Percentiles rank a stretch among this genome's conserved stretches.
Evolutionary conservation across 2,797 vertebrate genomes (phyloP).

Genomic region (Astyanax mexicanus): DNA sequence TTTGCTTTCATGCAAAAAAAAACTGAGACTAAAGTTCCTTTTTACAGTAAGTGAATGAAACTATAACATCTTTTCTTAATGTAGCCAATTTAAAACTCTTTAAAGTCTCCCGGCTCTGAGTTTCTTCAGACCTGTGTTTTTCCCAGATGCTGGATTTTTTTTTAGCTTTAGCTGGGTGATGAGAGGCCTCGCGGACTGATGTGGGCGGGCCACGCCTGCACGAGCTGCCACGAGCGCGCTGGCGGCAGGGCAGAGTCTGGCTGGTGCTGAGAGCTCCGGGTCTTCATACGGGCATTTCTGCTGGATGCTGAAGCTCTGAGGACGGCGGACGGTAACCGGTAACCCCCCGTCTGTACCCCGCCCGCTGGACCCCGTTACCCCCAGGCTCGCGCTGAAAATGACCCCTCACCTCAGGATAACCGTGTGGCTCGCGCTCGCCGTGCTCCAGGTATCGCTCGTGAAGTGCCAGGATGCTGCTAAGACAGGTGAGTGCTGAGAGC

Average conservation of each 20-base stretch:
- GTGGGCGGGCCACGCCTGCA: slow-evolving; percentile 23
- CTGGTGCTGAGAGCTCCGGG: slow-evolving; percentile 21
- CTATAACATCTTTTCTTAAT: too few relatives aligned
- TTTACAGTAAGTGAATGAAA: too few relatives aligned
- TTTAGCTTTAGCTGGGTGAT: slow-evolving; percentile 28
- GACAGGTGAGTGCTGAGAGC: slow-evolving; percentile 77
- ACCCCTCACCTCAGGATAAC: slow-evolving; percentile 70
- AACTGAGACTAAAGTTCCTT: too few relatives aligned
- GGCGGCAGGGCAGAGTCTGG: slow-evolving; percentile 31
- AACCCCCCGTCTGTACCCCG: neutral
- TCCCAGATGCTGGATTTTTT: too few relatives aligned
- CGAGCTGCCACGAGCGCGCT: slow-evolving; percentile 23
- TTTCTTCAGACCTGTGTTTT: too few relatives aligned
- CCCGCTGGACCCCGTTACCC: slow-evolving; percentile 42
- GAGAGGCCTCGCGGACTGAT: slow-evolving; percentile 24
- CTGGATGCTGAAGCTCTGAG: slow-evolving; percentile 37
- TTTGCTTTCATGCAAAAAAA: too few relatives aligned
- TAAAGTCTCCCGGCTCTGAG: too few relatives aligned
- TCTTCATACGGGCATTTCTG: slow-evolving; percentile 10
- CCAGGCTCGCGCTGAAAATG: slow-evolving; percentile 68
- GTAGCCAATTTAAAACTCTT: too few relatives aligned
- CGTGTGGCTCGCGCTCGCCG: slow-evolving; percentile 68
- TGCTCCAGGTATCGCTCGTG: slow-evolving; percentile 73
- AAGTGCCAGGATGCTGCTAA: slow-evolving; percentile 68
- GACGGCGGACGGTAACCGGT: neutral